phyloP scores from a whole-genome alignment of 2,797 vertebrate species.

The Chromobotia macracanthus region DNA sequence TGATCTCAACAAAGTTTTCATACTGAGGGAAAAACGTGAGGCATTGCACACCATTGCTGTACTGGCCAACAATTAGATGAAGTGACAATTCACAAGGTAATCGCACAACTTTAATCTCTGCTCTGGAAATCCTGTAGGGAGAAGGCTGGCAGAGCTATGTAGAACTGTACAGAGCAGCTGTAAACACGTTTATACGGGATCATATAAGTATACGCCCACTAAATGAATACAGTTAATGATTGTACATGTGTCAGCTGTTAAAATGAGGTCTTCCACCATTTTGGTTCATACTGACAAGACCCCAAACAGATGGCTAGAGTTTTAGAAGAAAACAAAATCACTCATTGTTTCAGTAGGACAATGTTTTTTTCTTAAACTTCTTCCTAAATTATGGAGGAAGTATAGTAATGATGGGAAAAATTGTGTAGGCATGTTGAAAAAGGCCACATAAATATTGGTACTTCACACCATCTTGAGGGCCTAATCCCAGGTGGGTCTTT shows the following conservation, averaged over 20 bases:
- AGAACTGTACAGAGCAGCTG: neutral
- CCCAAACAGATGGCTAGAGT: conserved; percentile 20
- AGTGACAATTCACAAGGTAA: conserved; percentile 23
- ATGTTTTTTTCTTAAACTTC: conserved; percentile 45
- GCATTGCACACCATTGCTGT: neutral
- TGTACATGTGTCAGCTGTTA: conserved; percentile 4
- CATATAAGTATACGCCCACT: neutral
- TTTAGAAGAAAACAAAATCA: conserved; percentile 23
- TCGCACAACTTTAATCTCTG: conserved; percentile 2
- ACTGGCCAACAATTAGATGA: neutral
- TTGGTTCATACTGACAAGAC: neutral
- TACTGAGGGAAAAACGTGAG: neutral
- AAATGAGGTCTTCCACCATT: neutral
- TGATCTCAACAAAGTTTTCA: neutral
- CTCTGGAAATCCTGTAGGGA: neutral
- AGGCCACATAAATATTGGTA: conserved; percentile 26
- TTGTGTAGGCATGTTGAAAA: conserved; percentile 26
- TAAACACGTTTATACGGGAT: neutral
- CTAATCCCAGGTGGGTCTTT: conserved; percentile 5
- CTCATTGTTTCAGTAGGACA: conserved; percentile 38
- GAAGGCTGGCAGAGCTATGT: neutral
- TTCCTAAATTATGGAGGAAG: conserved; percentile 41
- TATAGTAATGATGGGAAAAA: conserved; percentile 44
- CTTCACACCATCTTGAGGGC: conserved; percentile 15
- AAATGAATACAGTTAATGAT: neutral